These are phyloP conservation scores for Aricia artaxerxes DNA, from an alignment of 2,888 invertebrate genomes.

Conservation along the genomic window DNA sequence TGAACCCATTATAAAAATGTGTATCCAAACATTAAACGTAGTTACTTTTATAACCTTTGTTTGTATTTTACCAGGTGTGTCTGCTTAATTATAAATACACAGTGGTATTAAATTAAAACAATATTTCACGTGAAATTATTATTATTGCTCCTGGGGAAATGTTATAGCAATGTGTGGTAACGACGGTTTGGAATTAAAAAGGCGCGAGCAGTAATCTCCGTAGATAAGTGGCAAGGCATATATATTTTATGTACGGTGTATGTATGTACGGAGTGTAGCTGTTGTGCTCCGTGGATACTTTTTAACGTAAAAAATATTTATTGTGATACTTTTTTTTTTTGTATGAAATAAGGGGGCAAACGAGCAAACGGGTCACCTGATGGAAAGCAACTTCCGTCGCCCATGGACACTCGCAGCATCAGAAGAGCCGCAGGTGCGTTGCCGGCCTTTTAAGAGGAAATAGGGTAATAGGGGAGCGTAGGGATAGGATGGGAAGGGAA, in stretches of 20 bases:
- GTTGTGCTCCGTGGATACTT: no score
- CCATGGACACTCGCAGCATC: no score
- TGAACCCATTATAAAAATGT: constrained; percentile 19
- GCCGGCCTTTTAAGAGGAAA: no score
- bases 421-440: no score
- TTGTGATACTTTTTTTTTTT: no score
- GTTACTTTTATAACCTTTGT: constrained; percentile 8
- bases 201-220: neutral
- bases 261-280: no score
- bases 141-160: neutral
- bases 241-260: neutral
- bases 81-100: neutral
- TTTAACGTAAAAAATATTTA: no score
- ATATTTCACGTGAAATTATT: neutral
- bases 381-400: no score
- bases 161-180: neutral
- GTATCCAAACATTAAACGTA: neutral
- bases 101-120: neutral
- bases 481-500: no score
- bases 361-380: no score
- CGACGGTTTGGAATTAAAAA: neutral
- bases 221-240: neutral
- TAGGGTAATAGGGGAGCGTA: no score
- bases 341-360: no score
- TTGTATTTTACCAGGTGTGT: neutral